phyloP scores from a whole-genome alignment of 2,888 invertebrate genomes.

The Mycalesis mineus region DNA sequence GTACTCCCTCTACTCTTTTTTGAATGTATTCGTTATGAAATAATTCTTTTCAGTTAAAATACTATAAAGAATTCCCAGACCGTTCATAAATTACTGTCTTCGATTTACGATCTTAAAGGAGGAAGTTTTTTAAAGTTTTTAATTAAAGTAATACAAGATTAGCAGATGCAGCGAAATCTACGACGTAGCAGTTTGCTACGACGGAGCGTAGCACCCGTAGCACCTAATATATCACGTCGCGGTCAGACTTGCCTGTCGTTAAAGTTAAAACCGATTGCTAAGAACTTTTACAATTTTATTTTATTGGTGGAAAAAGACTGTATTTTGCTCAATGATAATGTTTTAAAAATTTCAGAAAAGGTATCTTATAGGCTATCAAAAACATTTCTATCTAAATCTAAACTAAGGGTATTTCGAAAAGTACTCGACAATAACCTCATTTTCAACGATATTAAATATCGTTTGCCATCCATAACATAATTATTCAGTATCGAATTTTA shows the following conservation, averaged over 20 bases:
- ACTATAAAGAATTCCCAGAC: not conserved
- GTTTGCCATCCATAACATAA: no score
- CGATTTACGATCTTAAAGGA: not conserved
- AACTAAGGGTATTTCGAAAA: no score
- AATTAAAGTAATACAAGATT: slow-evolving; percentile 11
- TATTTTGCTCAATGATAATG: no score
- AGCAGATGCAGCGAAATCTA: slow-evolving; percentile 2
- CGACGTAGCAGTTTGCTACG: slow-evolving; percentile 14
- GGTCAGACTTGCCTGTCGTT: slow-evolving; percentile 2
- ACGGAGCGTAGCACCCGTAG: slow-evolving; percentile 4
- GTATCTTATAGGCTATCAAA: no score
- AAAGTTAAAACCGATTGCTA: not conserved
- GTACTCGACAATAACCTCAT: no score
- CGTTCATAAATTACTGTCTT: not conserved
- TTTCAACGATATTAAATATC: no score
- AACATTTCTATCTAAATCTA: no score
- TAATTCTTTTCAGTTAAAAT: no score
- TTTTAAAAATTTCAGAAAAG: no score
- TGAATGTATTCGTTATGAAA: no score
- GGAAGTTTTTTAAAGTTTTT: slow-evolving; percentile 2
- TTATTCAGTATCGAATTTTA: no score
- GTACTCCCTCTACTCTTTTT: no score
- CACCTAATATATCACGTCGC: slow-evolving; percentile 9
- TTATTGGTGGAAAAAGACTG: not conserved
- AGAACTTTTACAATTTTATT: slow-evolving; percentile 6